A percentile compares a stretch with the other conserved stretches of the same genome.
Conservation (phyloP, 2,113 vertebrate genomes). For the Coracopsis vasa region DNA sequence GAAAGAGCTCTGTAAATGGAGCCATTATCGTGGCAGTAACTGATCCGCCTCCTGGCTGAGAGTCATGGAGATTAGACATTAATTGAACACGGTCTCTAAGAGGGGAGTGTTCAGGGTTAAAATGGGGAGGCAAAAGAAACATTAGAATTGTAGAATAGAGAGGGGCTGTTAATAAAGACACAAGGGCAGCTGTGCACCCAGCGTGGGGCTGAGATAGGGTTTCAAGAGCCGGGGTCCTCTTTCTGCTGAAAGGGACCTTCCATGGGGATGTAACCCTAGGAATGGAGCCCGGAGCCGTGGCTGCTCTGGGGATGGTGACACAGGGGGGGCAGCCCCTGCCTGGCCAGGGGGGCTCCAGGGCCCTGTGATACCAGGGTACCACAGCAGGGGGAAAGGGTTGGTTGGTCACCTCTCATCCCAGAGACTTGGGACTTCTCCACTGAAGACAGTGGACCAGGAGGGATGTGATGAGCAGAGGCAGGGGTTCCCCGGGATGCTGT, state of each 20-base stretch:
- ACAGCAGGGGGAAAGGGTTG: neutral
- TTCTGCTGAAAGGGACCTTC: neutral
- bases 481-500: neutral
- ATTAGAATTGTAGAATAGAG: neutral
- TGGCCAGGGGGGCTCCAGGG: neutral
- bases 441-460: fast-evolving
- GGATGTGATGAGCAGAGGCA: neutral
- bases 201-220: neutral
- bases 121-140: neutral
- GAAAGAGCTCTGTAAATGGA: slow-evolving; percentile 49
- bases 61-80: slow-evolving; percentile 35
- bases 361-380: neutral
- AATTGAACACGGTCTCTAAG: neutral
- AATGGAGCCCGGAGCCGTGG: neutral
- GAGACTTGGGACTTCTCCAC: neutral
- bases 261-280: neutral
- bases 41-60: slow-evolving; percentile 38
- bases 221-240: neutral
- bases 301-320: neutral
- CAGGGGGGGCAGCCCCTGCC: neutral
- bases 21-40: slow-evolving; percentile 50
- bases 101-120: neutral
- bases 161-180: slow-evolving; percentile 25
- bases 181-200: slow-evolving; percentile 39
- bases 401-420: neutral